Base-by-base conservation (phyloP, 2,113 vertebrate genomes). In the Danionella cerebrum region DNA sequence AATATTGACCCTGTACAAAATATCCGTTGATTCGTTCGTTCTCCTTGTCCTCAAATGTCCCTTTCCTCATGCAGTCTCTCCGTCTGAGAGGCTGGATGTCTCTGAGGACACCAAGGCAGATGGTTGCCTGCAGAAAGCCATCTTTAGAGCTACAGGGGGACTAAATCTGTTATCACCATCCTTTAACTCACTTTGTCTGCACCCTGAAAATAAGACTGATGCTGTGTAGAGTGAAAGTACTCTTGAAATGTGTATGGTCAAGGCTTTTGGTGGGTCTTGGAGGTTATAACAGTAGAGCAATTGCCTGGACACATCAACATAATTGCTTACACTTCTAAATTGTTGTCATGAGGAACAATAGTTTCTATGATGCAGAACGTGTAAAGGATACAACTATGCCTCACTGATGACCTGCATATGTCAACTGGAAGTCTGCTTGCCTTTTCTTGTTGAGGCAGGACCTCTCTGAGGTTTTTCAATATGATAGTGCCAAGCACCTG, bases 91-190 rank as follows among this genome's bases (percentile, higher is more conserved):
- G 25, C 39, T 19, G 25, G 27, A 60, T 24, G 24, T 59, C 36
- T 27, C 22, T 42, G 35, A 21, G 62, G 51, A 51, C 41, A 27
- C 22, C 16, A 42, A 70, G 48, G 14, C 36, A 16, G 54, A 25
- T 22, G 39, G 63, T 48, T 62, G 31, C 9, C 36, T 45, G 52
- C 11, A 36, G 53, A 16, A 29, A 35, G 25, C 25, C 52, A 47
- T 24, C 38, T 57, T 55, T 59, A 55, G 24, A 21, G 16, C 39
- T 22, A 48, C 60, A 62, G 58, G 41, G 57, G 39, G 22, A 57
- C 45, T 27, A 45, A 60, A 31, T 57, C 51, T 57, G 21, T 62
- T 41, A 21, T 21, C 39, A 4, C 12, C 9, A 25, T 45, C 24
- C 29, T 36, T 14, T 64, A 21, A 35, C 0, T 21, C 29, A 21